Base-by-base conservation (phyloP, 2,888 invertebrate genomes). In the Camponotus fellah region DNA sequence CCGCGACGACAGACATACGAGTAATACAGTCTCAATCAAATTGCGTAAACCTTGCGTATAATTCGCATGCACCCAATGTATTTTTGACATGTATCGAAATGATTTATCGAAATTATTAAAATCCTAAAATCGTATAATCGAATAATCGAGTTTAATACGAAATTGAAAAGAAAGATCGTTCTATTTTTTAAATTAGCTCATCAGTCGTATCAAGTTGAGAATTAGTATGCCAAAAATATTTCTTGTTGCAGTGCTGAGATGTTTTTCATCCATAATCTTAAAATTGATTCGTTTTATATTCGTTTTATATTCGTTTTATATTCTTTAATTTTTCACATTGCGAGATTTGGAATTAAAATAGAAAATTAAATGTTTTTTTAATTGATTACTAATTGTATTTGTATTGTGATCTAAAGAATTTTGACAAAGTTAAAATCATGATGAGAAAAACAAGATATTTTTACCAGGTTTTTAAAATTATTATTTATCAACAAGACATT, bases 121-220 rank as follows among this genome's bases (percentile, higher is more conserved):
- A 12, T 69, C 46, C 34, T 60, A 79, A 69, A 68, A 69, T 32
- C 12, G 58, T 69, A 69, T 17, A 2, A 26, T 2, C 26, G 62
- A 80, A 80, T 80, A 43, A 68, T 79, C 10, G 21, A 69, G 17
- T 43, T 68, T 80, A 80, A 60, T 69, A 79, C 43, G 60, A 79
- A 40, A 0, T 77, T 53, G 76, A 43, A 68, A 66, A 69, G 69
- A 60, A 60, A 60, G 58, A 79, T 69, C 1, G 46, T 17, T 60
- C 69, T 69, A 69, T 60, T 58, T 79, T 79, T 37, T 69, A 79
- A 69, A 10, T 37, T 34, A 60, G 79, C 64, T 79, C 2, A 10
- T 46, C 32, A 26, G 34, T 2, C 17, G 17, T 12, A 49, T 79
- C 26, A 26, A 65, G 64, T 65, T 76, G 17, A 64, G n/a, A 10